These are phyloP conservation scores for Cataglyphis hispanica DNA, from an alignment of 1,140 invertebrate genomes.

Conservation along the genomic window DNA sequence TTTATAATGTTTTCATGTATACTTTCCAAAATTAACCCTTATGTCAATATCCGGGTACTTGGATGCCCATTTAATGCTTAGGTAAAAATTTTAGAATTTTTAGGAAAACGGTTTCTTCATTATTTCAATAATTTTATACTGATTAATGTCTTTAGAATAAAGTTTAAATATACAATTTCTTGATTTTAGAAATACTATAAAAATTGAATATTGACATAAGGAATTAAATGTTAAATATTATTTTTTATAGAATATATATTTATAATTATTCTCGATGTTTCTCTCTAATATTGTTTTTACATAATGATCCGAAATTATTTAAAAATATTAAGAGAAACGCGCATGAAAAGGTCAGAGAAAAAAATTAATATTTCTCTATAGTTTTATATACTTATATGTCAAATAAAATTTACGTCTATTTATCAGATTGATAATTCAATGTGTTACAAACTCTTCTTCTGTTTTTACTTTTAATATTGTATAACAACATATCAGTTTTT, in stretches of 20 bases:
- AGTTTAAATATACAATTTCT: too few species aligned
- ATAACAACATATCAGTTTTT: not conserved
- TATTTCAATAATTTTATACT: too few species aligned
- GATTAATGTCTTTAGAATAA: too few species aligned
- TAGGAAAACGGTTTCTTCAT: too few species aligned
- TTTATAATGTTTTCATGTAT: not conserved
- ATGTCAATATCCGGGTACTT: too few species aligned
- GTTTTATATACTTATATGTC: not conserved
- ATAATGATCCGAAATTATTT: not conserved
- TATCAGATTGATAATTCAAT: not conserved
- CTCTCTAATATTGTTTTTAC: not conserved
- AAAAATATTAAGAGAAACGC: not conserved
- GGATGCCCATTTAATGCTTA: too few species aligned
- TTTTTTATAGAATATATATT: not conserved
- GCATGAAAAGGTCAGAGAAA: not conserved
- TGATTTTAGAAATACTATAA: too few species aligned
- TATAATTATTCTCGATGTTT: not conserved
- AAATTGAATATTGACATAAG: too few species aligned
- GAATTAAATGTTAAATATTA: not conserved
- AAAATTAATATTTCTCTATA: not conserved
- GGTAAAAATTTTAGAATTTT: too few species aligned
- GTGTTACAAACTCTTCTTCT: not conserved
- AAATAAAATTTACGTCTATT: not conserved
- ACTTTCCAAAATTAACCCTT: not conserved
- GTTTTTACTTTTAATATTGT: not conserved